Conservation (phyloP, 2,113 vertebrate genomes). For the Odobenus rosmarus region DNA sequence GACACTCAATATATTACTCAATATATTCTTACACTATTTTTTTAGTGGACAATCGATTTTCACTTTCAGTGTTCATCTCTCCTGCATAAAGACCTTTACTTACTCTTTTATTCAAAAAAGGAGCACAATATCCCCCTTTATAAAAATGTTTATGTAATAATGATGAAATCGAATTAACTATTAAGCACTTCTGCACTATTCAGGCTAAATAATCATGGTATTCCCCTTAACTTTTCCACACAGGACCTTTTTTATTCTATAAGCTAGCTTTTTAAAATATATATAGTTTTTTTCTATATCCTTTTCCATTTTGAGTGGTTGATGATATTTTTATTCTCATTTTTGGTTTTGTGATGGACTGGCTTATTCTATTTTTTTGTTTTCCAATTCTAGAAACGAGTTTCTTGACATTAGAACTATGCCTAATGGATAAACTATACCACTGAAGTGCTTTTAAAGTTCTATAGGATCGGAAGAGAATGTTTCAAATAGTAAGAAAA, state of each 20-base stretch:
- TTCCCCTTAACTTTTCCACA: not conserved
- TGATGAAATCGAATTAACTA: constrained; percentile 5
- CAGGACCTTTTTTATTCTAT: not conserved
- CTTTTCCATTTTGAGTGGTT: not conserved
- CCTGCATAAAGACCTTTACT: not conserved
- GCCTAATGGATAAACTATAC: not conserved
- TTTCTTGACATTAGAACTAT: not conserved
- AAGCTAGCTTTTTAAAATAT: not conserved
- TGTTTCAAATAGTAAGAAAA: not conserved
- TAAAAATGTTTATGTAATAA: constrained; percentile 18
- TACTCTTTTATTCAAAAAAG: not conserved
- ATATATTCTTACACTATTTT: not conserved
- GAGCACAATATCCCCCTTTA: not conserved
- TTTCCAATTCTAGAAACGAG: constrained; percentile 17
- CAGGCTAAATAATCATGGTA: not conserved
- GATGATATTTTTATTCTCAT: not conserved
- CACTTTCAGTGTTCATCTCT: not conserved
- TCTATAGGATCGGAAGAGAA: not conserved
- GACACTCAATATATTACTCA: constrained; percentile 10
- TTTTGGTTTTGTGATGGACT: not conserved
- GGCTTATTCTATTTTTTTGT: not conserved
- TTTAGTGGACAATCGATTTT: constrained; percentile 4
- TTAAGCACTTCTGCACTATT: not conserved
- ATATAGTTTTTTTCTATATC: not conserved
- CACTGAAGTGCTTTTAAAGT: not conserved